These are phyloP conservation scores for Pedionomus torquatus DNA, from an alignment of 2,113 vertebrate species.

Conservation along the genomic window DNA sequence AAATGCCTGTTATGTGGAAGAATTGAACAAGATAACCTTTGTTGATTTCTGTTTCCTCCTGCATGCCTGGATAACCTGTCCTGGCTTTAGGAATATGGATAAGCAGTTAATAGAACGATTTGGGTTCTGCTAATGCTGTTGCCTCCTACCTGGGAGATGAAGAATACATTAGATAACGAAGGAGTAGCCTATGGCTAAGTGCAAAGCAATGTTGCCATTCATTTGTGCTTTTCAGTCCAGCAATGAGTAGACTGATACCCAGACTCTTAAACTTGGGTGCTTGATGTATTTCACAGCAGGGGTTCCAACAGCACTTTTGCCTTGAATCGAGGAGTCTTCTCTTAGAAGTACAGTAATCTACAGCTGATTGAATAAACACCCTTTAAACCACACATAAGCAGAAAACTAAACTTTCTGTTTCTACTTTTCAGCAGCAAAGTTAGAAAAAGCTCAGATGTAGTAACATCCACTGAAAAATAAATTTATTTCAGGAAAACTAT, in stretches of 20 bases:
- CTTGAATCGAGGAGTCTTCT: background rate
- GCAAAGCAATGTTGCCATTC: background rate
- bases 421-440: no score
- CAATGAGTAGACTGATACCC: background rate
- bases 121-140: background rate
- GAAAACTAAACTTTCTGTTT: background rate
- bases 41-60: background rate
- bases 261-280: background rate
- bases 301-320: background rate
- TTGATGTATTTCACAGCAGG: background rate
- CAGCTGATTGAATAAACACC: background rate
- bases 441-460: background rate
- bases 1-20: background rate
- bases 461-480: background rate
- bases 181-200: background rate
- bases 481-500: slow-evolving; percentile 63
- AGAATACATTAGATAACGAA: background rate
- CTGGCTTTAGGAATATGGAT: background rate
- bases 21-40: background rate
- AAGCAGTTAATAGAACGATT: background rate
- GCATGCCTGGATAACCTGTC: background rate
- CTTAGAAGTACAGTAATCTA: background rate
- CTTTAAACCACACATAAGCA: background rate
- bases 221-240: background rate
- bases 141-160: background rate